Conservation (phyloP, 2,797 vertebrate species). For the Myotis findleyi region DNA sequence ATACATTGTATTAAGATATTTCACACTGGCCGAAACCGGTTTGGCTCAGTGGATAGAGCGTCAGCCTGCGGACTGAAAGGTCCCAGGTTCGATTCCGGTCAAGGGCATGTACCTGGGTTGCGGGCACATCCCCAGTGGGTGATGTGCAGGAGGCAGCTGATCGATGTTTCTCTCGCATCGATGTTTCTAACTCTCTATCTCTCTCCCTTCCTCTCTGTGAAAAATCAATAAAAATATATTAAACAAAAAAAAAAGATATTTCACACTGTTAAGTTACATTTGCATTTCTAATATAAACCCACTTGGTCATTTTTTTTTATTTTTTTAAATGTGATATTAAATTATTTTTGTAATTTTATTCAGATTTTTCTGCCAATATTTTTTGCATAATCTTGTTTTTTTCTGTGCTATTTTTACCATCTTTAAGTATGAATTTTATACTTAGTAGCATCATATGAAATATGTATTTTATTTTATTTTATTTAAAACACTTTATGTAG, state of each 20-base stretch:
- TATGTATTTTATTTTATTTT: background rate
- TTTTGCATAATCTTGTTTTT: background rate
- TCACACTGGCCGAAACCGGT: too few species aligned
- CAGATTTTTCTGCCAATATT: background rate
- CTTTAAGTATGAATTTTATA: background rate
- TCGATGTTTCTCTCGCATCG: too few species aligned
- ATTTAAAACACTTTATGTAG: background rate
- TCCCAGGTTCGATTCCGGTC: too few species aligned
- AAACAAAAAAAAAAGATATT: too few species aligned
- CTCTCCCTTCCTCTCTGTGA: too few species aligned
- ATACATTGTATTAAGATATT: background rate
- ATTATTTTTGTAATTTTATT: background rate
- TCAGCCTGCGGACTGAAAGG: too few species aligned
- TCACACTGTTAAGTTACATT: background rate
- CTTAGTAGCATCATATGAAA: background rate
- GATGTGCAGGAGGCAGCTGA: too few species aligned
- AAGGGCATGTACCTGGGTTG: too few species aligned
- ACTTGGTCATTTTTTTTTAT: background rate
- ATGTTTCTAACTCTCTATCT: too few species aligned
- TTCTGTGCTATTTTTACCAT: background rate
- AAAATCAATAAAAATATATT: too few species aligned
- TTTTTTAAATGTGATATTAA: background rate
- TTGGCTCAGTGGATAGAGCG: too few species aligned
- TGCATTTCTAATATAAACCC: background rate
- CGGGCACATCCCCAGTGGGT: too few species aligned